Evolutionary conservation across 2,888 invertebrate species (phyloP).

Genomic region (Aelia acuminata): DNA sequence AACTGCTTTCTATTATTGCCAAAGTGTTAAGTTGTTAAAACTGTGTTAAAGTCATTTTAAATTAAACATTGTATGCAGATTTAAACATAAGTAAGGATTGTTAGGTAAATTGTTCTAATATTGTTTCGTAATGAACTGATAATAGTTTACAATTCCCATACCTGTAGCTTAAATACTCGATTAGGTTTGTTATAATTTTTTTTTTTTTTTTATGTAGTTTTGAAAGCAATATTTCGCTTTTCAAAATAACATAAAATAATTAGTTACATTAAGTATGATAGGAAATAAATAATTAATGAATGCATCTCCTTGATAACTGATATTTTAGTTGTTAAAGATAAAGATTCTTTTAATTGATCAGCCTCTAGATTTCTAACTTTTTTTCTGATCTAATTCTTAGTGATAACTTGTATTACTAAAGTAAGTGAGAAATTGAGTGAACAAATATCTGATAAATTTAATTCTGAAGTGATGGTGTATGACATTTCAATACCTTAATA

Average conservation of each 20-base stretch:
- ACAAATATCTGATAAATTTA: too few relatives aligned
- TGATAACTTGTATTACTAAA: too few relatives aligned
- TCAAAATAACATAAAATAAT: background rate
- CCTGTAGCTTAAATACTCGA: background rate
- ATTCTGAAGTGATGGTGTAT: too few relatives aligned
- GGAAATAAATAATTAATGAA: too few relatives aligned
- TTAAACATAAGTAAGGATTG: background rate
- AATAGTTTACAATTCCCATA: background rate
- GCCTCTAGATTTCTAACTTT: too few relatives aligned
- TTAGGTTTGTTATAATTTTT: background rate
- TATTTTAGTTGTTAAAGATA: slow-evolving; percentile 40
- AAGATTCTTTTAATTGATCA: too few relatives aligned
- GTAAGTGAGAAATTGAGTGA: too few relatives aligned
- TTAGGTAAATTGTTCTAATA: background rate
- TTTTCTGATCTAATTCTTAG: too few relatives aligned
- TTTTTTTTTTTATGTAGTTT: background rate
- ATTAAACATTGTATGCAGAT: background rate
- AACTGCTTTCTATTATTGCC: background rate
- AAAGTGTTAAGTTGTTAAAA: background rate
- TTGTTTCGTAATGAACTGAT: background rate
- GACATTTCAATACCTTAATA: too few relatives aligned
- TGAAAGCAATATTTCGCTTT: background rate
- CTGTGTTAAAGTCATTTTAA: background rate
- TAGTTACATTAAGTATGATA: background rate
- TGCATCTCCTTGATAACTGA: background rate